phyloP scores from a whole-genome alignment of 2,113 vertebrate species.

The Strix aluco region DNA sequence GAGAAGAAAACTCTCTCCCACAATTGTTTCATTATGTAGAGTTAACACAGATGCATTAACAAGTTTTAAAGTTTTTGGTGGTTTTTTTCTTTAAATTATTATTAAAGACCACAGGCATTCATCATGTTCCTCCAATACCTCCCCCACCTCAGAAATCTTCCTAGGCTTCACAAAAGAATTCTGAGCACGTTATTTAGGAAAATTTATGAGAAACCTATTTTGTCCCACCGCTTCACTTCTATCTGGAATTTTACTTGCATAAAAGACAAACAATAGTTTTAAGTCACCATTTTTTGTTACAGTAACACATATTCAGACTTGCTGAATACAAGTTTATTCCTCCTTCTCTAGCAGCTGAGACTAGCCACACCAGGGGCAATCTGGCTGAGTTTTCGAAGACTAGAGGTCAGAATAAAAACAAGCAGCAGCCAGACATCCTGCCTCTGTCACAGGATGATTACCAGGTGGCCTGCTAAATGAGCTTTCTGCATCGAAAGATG shows the following conservation, averaged over 20 bases:
- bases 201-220: background rate
- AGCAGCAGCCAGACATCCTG: background rate
- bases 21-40: background rate
- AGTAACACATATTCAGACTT: background rate
- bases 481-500: background rate
- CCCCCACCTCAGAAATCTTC: background rate
- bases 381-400: background rate
- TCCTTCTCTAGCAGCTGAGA: background rate
- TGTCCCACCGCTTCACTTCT: background rate
- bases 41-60: background rate
- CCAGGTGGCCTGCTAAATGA: too few species aligned
- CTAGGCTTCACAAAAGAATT: background rate
- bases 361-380: background rate
- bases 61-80: background rate
- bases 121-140: background rate
- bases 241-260: background rate
- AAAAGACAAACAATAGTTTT: background rate
- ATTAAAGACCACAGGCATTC: background rate
- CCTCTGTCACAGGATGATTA: background rate
- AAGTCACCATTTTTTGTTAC: background rate
- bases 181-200: background rate
- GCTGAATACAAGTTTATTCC: background rate
- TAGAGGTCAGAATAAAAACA: background rate
- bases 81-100: background rate
- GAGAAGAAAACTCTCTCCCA: background rate